Percentiles rank a stretch among this genome's conserved stretches.
These are phyloP conservation scores for Meiosimyza decipiens DNA, from an alignment of 2,888 invertebrate species.

Conservation along the genomic window DNA sequence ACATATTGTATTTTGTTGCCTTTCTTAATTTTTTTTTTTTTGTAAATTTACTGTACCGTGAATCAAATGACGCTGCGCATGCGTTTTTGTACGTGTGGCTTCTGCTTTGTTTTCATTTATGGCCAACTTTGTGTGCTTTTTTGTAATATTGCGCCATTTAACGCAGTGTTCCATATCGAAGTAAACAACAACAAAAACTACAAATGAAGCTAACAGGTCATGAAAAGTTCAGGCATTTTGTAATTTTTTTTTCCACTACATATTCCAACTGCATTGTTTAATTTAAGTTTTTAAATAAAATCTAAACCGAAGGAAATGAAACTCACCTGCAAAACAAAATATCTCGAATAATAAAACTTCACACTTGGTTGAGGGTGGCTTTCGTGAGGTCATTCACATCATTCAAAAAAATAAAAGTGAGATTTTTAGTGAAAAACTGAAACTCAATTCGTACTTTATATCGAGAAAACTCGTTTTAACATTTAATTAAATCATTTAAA, in stretches of 20 bases:
- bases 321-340: neutral
- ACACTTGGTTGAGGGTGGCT: constrained; percentile 14
- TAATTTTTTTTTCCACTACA: neutral
- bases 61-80: constrained; percentile 17
- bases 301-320: neutral
- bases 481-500: too few relatives aligned
- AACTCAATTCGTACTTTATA: neutral
- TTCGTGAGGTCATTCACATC: constrained; percentile 17
- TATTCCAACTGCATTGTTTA: neutral
- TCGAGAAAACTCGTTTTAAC: neutral
- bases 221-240: constrained; percentile 18
- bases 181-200: neutral
- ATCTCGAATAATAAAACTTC: constrained; percentile 7
- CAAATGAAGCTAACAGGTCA: constrained; percentile 22
- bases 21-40: too few relatives aligned
- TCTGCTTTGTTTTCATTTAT: constrained; percentile 1
- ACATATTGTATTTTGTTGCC: too few relatives aligned
- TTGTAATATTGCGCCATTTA: constrained; percentile 18
- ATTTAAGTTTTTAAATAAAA: too few relatives aligned
- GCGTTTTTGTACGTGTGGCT: neutral
- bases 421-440: too few relatives aligned
- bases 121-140: neutral
- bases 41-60: constrained; percentile 31
- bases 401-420: constrained; percentile 10
- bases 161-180: constrained; percentile 26